Base-by-base conservation (phyloP, 37 sponge, comb jelly and placozoan genomes). In the Beroe forskalii region DNA sequence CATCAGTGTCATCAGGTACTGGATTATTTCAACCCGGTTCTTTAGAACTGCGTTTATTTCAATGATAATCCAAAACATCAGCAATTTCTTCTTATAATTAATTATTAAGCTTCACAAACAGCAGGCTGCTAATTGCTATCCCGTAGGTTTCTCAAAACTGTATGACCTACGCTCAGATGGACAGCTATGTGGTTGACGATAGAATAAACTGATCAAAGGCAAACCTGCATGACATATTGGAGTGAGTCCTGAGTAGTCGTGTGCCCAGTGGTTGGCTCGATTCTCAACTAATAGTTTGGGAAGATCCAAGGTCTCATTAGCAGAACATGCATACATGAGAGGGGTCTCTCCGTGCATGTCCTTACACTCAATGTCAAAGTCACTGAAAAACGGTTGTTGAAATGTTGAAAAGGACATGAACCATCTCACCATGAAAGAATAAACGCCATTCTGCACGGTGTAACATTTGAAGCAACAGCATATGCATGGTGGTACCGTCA, bases 1-100 rank as follows among this genome's bases (percentile, higher is more conserved):
- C 25, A 41, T n/a, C 86, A 33, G 86, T 25, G 44, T 80, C 86
- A 80, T 80, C 55, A 80, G 86, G 27, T 42, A 80, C 86, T 43
- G 38, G 1, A 80, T 1, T 6, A 80, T 48, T 35, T 80, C 40
- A 23, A 80, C 86, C 28, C 55, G 25, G 35, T 80, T 80, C 38
- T 41, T 20, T 44, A 44, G n/a, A 20, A 80, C 86, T 80, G 86
- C 12, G 55, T n/a, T n/a, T n/a, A n/a, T n/a, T n/a, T n/a, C n/a
- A n/a, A n/a, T n/a, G n/a, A n/a, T n/a, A n/a, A n/a, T n/a, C n/a
- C n/a, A n/a, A n/a, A n/a, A n/a, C n/a, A n/a, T n/a, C n/a, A n/a
- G n/a, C n/a, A n/a, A n/a, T n/a, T n/a, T n/a, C n/a, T n/a, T n/a
- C n/a, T n/a, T n/a, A n/a, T n/a, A n/a, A n/a, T n/a, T n/a, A n/a